Evolutionary conservation across 1,140 invertebrate genomes (phyloP), one percentile per base, ranked within the genome.

Genomic region (Drosophila micromelanica): DNA sequence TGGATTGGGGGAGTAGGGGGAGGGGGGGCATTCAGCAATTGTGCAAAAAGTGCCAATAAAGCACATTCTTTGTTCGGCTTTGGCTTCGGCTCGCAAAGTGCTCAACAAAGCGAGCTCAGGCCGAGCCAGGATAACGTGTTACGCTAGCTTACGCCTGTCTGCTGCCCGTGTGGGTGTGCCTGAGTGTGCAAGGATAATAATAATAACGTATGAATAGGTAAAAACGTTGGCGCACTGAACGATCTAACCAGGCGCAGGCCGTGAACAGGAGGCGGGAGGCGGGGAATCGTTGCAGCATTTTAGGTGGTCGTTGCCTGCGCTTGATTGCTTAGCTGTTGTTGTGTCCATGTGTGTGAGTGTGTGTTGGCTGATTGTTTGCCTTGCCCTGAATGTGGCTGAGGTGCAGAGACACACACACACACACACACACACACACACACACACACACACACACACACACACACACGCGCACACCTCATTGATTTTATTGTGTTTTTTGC

Each of bases 181-280:
- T 69, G 78, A 68, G 75, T 87, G 79, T 89, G 85, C 70, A 69
- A 72, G 84, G 79, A 89, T 89, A 89, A 89, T 89, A 89, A 89
- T 89, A 89, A 89, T 89, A 89, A 89, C 79, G 84, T 77, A 89
- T 89, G 84, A 89, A 89, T 89, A 89, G 84, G 84, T 89, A 84
- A 89, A 85, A 89, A 84, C 73, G 68, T 71, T 61, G 49, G 43
- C 32, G 45, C 38, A 20, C 20, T 55, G 62, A 51, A 63, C 60
- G 60, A 43, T 52, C 48, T 40, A 46, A 49, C 43, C 45, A 46
- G 57, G 48, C 27, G 27, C 27, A 27, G 27, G 27, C 27, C 5
- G 5, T 6, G 27, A 5, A 27, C 27, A 27, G 27, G 27, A 27
- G 37, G 4, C 27, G 5, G 15, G 27, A 13, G 43, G 17, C 43